Evolutionary conservation across 2,797 vertebrate species (phyloP), one percentile per base, ranked within the genome.

Genomic region (Corythornis leucogaster): DNA sequence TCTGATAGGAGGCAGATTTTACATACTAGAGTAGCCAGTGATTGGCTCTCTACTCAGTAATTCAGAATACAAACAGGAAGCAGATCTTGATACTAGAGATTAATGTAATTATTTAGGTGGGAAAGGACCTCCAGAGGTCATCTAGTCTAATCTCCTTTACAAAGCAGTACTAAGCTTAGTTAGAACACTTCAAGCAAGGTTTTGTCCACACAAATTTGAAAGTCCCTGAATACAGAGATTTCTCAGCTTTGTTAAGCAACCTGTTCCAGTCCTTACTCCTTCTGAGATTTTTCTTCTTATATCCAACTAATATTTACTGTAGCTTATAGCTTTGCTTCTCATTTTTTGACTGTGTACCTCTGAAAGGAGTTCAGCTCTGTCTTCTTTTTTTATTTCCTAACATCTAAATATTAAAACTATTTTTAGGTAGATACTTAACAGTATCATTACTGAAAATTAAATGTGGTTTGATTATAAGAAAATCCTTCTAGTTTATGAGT

Each of bases 301-400:
- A 43, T 17, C 3, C 25, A 46, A 3, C 9, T 21, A n/a, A 61
- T 79, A 75, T 54, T 69, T 57, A 73, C 22, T 12, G 6, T 21
- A 31, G 4, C 4, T 81, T 68, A 9, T 26, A 67, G 13, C 3
- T 25, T 42, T 61, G 7, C 2, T 70, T 77, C 19, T 68, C 6
- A 19, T 48, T 30, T 68, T 22, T 33, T 1, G 0, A 31, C 12
- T 66, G 8, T 48, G 4, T 11, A 25, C 1, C 10, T 73, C 1
- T 59, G 28, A 46, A 16, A 17, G 5, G 13, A 61, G 10, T 46
- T 14, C 33, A 8, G 1, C 5, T 85, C 15, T 2, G 1, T 18
- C 26, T 59, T 40, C 1, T 30, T 31, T 42, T 42, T 42, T 61
- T 42, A 15, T 42, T 68, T 46, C 5, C 4, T 71, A 38, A 38